A percentile compares a stretch with the other conserved stretches of the same genome.
These are phyloP conservation scores for Sisyra terminalis DNA, from an alignment of 2,888 invertebrate species.

Conservation along the genomic window DNA sequence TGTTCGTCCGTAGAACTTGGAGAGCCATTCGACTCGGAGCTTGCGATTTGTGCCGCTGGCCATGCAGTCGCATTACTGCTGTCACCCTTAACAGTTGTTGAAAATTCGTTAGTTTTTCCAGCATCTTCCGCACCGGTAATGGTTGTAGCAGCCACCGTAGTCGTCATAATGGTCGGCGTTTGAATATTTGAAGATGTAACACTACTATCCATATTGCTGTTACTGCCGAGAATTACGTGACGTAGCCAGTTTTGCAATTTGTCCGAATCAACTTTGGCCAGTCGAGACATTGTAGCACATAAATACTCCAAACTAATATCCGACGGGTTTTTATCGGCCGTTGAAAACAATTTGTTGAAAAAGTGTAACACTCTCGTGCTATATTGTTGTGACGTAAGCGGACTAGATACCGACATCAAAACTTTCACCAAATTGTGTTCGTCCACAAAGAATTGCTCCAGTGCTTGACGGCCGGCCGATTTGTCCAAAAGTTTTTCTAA, in stretches of 20 bases:
- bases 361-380: constrained; percentile 65
- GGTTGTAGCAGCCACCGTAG: constrained; percentile 26
- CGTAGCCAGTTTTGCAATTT: constrained; percentile 47
- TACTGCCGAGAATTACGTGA: constrained; percentile 45
- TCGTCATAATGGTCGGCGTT: constrained; percentile 31
- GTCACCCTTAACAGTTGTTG: constrained; percentile 11
- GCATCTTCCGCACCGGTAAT: constrained; percentile 24
- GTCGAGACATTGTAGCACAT: constrained; percentile 45
- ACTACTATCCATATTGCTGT: constrained; percentile 23
- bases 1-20: constrained; percentile 27
- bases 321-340: constrained; percentile 42
- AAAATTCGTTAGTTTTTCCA: constrained; percentile 22
- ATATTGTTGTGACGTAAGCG: constrained; percentile 51
- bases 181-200: constrained; percentile 32
- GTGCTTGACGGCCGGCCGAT: constrained; percentile 61
- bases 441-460: constrained; percentile 64
- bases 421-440: constrained; percentile 58
- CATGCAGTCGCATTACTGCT: constrained; percentile 15
- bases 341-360: constrained; percentile 55
- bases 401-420: constrained; percentile 63
- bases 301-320: constrained; percentile 45
- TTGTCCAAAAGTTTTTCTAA: constrained; percentile 77
- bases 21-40: constrained; percentile 16
- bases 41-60: constrained; percentile 16
- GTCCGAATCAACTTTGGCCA: constrained; percentile 44